These are phyloP conservation scores for Leptopilina boulardi DNA, from an alignment of 1,140 invertebrate genomes.

Conservation along the genomic window DNA sequence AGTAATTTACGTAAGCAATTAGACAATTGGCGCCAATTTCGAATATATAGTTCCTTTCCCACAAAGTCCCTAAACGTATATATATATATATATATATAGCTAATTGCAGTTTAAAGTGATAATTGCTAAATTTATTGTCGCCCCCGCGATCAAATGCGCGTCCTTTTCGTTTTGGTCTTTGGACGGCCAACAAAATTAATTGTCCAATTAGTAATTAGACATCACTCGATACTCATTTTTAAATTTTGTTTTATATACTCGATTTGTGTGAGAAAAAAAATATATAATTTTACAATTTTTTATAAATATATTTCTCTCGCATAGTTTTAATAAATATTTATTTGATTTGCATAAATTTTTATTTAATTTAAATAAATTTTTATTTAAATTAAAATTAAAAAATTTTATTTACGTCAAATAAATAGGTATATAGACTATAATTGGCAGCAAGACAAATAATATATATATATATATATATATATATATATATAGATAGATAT, in stretches of 20 bases:
- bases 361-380: no score
- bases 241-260: background rate
- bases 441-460: no score
- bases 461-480: no score
- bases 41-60: slow-evolving; percentile 70
- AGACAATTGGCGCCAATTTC: slow-evolving; percentile 69
- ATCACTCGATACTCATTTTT: slow-evolving; percentile 10
- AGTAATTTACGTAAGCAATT: slow-evolving; percentile 62
- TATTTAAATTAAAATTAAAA: no score
- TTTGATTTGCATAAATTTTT: no score
- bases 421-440: no score
- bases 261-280: background rate
- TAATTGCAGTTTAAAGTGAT: slow-evolving; percentile 68
- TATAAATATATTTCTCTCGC: slow-evolving; percentile 32
- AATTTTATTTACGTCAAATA: no score
- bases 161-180: slow-evolving; percentile 1
- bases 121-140: slow-evolving; percentile 70
- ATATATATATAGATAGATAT: no score
- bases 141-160: slow-evolving; percentile 1
- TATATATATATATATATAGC: no score
- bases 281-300: background rate
- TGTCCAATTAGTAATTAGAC: slow-evolving; percentile 6
- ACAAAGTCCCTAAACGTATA: slow-evolving; percentile 58
- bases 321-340: no score
- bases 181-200: background rate